Evolutionary conservation across 1,140 invertebrate species (phyloP).

Genomic region (Microplitis mediator): DNA sequence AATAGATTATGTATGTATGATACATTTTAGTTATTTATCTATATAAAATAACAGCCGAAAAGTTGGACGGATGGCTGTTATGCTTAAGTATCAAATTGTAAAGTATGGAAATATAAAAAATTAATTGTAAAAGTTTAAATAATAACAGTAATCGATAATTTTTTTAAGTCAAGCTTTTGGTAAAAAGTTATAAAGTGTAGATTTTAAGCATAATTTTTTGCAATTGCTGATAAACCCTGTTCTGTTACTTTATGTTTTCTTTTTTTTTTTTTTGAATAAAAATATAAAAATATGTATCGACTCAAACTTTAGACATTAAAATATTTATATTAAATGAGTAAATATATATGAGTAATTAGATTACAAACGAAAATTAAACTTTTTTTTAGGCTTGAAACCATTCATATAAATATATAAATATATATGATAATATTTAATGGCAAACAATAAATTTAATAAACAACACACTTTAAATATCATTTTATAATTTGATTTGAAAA

Average conservation of each 20-base stretch:
- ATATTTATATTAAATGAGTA: neutral
- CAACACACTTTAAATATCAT: too few relatives aligned
- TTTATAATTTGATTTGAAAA: too few relatives aligned
- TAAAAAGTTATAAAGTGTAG: constrained; percentile 13
- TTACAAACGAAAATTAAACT: neutral
- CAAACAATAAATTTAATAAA: too few relatives aligned
- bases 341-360: neutral
- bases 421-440: too few relatives aligned
- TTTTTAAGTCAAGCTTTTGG: too few relatives aligned
- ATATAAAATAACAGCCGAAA: constrained; percentile 39
- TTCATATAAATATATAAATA: too few relatives aligned
- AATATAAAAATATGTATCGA: neutral
- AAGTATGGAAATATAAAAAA: neutral
- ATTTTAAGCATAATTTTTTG: constrained; percentile 32
- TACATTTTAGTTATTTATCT: neutral
- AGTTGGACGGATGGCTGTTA: constrained; percentile 51
- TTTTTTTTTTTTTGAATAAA: constrained; percentile 3
- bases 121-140: too few relatives aligned
- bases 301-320: too few relatives aligned
- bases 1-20: too few relatives aligned
- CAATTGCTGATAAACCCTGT: constrained; percentile 39
- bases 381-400: too few relatives aligned
- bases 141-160: too few relatives aligned
- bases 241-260: constrained; percentile 29
- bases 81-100: constrained; percentile 16